Evolutionary conservation across 30 jellyfish, hydroid and myxozoan genomes (phyloP).

Genomic region (Rhopilema esculentum): DNA sequence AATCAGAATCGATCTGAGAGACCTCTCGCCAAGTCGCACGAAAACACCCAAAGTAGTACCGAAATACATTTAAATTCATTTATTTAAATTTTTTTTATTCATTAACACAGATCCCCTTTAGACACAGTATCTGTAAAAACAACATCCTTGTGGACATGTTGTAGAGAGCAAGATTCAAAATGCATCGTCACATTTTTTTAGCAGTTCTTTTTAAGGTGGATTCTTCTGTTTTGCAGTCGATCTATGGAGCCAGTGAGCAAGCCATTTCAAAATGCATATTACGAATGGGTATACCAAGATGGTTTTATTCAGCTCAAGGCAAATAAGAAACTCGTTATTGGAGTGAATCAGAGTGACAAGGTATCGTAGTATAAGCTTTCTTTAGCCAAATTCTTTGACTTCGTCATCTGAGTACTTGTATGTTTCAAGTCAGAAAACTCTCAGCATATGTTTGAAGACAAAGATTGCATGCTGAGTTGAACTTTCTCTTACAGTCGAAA

Average conservation of each 20-base stretch:
- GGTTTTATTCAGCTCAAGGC: conserved; percentile 79
- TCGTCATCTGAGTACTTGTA: too few species aligned
- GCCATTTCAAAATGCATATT: conserved; percentile 25
- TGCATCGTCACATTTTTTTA: not conserved
- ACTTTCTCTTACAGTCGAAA: conserved; percentile 11
- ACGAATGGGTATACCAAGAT: conserved; percentile 72
- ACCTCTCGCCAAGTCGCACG: too few species aligned
- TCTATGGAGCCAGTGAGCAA: conserved; percentile 38
- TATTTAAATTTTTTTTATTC: too few species aligned
- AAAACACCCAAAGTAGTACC: too few species aligned
- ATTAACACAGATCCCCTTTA: too few species aligned
- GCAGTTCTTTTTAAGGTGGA: too few species aligned
- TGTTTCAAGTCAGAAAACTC: too few species aligned
- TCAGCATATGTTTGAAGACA: too few species aligned
- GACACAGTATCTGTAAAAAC: too few species aligned
- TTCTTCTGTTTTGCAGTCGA: conserved; percentile 41
- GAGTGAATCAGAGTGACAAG: conserved; percentile 63
- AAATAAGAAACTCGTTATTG: conserved; percentile 74
- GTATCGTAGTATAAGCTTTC: conserved; percentile 6
- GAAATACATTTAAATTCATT: too few species aligned
- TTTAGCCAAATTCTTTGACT: too few species aligned
- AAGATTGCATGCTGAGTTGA: not conserved
- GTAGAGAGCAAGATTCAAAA: not conserved
- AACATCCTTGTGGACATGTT: not conserved
- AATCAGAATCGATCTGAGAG: too few species aligned